Evolutionary conservation across 2,797 vertebrate genomes (phyloP), one percentile per base, ranked within the genome.

Genomic region (Channa striata): DNA sequence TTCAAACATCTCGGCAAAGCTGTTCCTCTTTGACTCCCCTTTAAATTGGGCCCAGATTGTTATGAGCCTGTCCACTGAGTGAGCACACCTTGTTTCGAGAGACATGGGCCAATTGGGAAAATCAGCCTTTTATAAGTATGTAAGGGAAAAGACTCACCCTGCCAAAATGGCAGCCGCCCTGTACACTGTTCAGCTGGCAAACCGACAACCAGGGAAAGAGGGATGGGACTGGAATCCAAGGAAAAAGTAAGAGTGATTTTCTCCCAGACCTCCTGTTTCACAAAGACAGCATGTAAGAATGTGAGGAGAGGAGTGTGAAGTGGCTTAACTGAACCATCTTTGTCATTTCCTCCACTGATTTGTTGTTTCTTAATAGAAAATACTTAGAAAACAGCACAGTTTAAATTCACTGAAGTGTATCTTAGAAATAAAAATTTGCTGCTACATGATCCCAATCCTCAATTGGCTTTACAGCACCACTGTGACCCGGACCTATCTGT

Each of bases 131-230:
- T 79, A 87, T 72, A 87, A 80, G 49, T 85, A 73, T 85, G 74
- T 80, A 78, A 81, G 68, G 80, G 80, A 86, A 87, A 83, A 84
- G 70, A 67, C 50, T 65, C 49, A 21, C 59, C 60, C 65, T 80
- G 87, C 88, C 90, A 90, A 88, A 82, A 88, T 88, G 84, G 86
- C 87, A 84, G 81, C 71, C 68, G 34, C 79, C 79, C 77, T 81
- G 61, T 85, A 78, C 64, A 54, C 72, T 85, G 79, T 80, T 88
- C 76, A 85, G 67, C 63, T 89, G 84, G 84, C 61, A 47, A 13
- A 40, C 8, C 10, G 70, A 80, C 76, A 80, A 72, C 72, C 44
- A 68, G 58, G 49, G 72, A 85, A 80, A 71, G 68, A 86, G 74
- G 68, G 73, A 78, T 58, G 59, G 66, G 80, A 77, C 51, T 74